Conservation (phyloP, 1,140 invertebrate genomes). For the Drosophila lacteicornis region DNA sequence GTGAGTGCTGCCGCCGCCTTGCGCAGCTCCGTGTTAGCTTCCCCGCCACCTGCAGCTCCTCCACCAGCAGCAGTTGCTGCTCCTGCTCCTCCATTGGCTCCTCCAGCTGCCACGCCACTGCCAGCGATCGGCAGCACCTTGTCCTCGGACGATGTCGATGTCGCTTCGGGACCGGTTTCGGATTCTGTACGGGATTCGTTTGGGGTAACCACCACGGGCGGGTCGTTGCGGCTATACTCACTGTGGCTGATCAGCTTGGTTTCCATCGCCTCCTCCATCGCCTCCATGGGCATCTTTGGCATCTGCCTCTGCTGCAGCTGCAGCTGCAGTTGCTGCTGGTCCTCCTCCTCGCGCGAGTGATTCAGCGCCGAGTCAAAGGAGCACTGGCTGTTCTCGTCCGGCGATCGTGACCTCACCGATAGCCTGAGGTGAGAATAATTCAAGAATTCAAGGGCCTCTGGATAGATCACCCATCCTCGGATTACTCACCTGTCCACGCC, state of each 20-base stretch:
- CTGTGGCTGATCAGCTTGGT: constrained; percentile 65
- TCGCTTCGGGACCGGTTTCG: constrained; percentile 8
- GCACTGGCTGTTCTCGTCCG: constrained; percentile 90
- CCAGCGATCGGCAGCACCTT: constrained; percentile 2
- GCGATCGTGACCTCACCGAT: constrained; percentile 88
- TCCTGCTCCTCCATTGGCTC: constrained; percentile 9
- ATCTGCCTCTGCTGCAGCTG: constrained; percentile 14
- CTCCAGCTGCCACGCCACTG: background rate
- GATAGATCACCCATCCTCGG: no score
- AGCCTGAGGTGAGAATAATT: constrained; percentile 82
- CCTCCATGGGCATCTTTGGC: constrained; percentile 32
- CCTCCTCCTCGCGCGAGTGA: constrained; percentile 91
- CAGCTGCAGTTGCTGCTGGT: constrained; percentile 68
- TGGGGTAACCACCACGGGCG: constrained; percentile 25
- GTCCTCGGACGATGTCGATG: constrained; percentile 3
- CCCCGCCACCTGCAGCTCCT: constrained; percentile 21
- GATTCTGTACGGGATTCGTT: constrained; percentile 11
- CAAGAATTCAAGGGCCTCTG: no score
- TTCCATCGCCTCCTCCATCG: constrained; percentile 44
- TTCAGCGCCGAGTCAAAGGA: constrained; percentile 94
- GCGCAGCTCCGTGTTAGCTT: constrained; percentile 75
- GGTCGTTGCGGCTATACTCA: constrained; percentile 54
- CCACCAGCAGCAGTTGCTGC: constrained; percentile 1
- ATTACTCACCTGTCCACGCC: constrained; percentile 86
- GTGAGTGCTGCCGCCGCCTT: constrained; percentile 59